A percentile compares a stretch with the other conserved stretches of the same genome.
Conservation (phyloP, 2,797 vertebrate genomes). For the Otolemur crassicaudatus region DNA sequence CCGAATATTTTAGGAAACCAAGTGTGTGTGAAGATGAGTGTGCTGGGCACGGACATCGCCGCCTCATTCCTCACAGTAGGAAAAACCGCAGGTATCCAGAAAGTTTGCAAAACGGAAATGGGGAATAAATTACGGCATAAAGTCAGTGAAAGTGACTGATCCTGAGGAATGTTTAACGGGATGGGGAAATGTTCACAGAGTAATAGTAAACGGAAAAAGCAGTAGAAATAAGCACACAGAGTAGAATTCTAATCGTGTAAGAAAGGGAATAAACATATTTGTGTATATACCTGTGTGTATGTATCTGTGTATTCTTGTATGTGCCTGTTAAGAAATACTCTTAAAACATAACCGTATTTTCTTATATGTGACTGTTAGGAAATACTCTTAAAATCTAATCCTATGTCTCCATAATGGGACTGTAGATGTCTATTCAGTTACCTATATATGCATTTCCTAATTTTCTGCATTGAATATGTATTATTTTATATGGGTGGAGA, state of each 20-base stretch:
- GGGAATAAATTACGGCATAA: background rate
- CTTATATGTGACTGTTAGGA: background rate
- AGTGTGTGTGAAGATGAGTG: background rate
- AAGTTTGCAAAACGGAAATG: background rate
- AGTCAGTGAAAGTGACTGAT: background rate
- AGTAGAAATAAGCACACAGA: background rate
- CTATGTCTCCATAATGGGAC: background rate
- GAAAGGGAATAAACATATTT: background rate
- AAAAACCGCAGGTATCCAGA: background rate
- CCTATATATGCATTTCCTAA: background rate
- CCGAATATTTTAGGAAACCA: constrained; percentile 9
- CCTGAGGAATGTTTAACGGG: background rate
- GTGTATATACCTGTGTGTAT: too few relatives aligned
- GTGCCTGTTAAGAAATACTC: background rate
- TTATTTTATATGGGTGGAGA: background rate
- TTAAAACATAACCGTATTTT: background rate
- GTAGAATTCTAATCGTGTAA: background rate
- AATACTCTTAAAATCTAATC: background rate
- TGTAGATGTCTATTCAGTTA: background rate
- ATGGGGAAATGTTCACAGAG: background rate
- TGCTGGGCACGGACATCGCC: rapidly evolving
- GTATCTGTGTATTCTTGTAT: background rate
- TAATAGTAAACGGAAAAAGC: background rate
- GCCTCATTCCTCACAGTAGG: background rate
- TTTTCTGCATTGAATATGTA: background rate